These are phyloP conservation scores for Platyrinchus mystaceus DNA, from an alignment of 2,797 vertebrate genomes.

Conservation along the genomic window DNA sequence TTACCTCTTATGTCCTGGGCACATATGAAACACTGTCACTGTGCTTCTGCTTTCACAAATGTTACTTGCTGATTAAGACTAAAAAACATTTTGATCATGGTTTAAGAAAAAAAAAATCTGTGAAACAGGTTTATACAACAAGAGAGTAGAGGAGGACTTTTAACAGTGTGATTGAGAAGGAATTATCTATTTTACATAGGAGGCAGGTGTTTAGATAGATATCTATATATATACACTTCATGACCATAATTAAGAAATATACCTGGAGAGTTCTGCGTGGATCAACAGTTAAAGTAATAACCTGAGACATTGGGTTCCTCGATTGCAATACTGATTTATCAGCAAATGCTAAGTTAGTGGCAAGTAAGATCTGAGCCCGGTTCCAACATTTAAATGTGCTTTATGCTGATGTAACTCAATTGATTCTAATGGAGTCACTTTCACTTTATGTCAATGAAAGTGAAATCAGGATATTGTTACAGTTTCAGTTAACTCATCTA, in stretches of 20 bases:
- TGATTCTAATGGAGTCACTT: conserved; percentile 31
- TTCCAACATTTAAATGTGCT: neutral
- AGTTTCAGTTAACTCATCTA: neutral
- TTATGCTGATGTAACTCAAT: neutral
- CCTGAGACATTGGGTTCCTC: neutral
- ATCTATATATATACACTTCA: neutral
- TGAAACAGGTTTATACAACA: neutral
- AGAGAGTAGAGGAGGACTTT: neutral
- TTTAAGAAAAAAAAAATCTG: neutral
- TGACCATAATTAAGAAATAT: neutral
- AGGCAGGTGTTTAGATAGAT: neutral
- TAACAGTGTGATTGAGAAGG: neutral
- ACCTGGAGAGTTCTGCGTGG: neutral
- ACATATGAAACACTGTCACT: neutral
- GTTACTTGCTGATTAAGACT: neutral
- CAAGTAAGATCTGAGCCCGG: neutral
- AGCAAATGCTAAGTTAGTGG: neutral
- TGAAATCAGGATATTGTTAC: neutral
- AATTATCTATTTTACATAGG: neutral
- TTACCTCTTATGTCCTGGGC: neutral
- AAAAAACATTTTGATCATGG: neutral
- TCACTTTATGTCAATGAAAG: neutral
- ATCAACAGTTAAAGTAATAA: neutral
- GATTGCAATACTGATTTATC: neutral
- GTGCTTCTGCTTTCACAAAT: neutral